Evolutionary conservation across 2,888 invertebrate genomes (phyloP).

Genomic region (Sarcophaga rosellei): DNA sequence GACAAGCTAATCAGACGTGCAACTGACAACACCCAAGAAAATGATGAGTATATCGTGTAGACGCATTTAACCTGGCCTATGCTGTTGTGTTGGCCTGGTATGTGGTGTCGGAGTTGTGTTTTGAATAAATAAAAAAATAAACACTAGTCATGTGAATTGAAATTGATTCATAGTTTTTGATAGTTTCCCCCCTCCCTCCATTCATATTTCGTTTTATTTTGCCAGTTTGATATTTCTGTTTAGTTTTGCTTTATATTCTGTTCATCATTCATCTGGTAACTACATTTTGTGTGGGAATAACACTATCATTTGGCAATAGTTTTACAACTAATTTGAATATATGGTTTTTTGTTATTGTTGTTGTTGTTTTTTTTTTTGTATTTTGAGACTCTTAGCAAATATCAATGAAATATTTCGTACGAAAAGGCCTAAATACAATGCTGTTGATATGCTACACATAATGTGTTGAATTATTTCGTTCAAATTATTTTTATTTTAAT

Average conservation of each 20-base stretch:
- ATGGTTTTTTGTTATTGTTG: neutral
- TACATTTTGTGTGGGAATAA: constrained; percentile 22
- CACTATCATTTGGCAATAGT: constrained; percentile 16
- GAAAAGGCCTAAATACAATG: constrained; percentile 20
- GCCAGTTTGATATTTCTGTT: neutral
- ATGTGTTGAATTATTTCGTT: neutral
- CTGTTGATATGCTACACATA: neutral
- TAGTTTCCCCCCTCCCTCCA: neutral
- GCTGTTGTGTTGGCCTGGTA: neutral
- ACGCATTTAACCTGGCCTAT: neutral
- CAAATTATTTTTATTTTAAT: constrained; percentile 1
- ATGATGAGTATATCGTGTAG: neutral
- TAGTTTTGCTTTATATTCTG: neutral
- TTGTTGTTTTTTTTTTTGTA: neutral
- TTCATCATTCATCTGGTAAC: neutral
- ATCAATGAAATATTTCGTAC: neutral
- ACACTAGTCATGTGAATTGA: constrained; percentile 45
- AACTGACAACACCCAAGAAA: neutral
- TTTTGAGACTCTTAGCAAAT: neutral
- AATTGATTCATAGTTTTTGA: constrained; percentile 36
- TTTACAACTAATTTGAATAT: constrained; percentile 41
- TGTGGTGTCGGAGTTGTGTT: neutral
- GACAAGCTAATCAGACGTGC: neutral
- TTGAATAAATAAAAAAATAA: neutral
- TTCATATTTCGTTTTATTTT: neutral